Conservation (phyloP, 53 echinoderm and acorn worm species). For the Apostichopus leukothele region DNA sequence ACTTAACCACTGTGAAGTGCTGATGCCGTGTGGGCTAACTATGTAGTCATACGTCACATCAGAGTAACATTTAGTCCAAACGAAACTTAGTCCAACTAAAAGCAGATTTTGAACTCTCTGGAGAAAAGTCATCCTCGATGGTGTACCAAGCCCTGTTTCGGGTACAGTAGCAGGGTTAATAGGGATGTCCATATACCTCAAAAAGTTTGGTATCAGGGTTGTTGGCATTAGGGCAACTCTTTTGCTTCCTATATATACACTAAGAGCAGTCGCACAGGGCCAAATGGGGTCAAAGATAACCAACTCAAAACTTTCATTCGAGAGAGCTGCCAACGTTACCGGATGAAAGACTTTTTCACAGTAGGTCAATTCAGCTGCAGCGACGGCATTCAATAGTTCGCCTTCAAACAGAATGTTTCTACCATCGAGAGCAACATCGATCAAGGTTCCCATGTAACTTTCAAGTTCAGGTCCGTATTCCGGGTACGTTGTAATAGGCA, state of each 20-base stretch:
- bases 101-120: constrained; percentile 10
- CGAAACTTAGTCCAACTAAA: background rate
- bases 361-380: background rate
- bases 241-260: constrained; percentile 20
- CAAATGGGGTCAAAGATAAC: constrained; percentile 58
- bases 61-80: background rate
- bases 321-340: constrained; percentile 1
- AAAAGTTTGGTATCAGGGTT: background rate
- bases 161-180: background rate
- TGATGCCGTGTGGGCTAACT: too few relatives aligned
- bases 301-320: constrained; percentile 40
- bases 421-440: constrained; percentile 31
- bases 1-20: background rate
- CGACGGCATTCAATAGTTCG: background rate
- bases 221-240: background rate
- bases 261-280: constrained; percentile 49
- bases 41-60: background rate
- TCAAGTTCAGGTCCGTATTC: background rate
- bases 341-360: constrained; percentile 13
- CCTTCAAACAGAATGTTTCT: background rate
- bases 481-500: background rate
- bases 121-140: constrained; percentile 10
- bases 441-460: background rate
- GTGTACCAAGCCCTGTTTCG: background rate
- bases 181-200: background rate